phyloP scores from a whole-genome alignment of 2,113 vertebrate genomes.

The Hippopotamus amphibius region DNA sequence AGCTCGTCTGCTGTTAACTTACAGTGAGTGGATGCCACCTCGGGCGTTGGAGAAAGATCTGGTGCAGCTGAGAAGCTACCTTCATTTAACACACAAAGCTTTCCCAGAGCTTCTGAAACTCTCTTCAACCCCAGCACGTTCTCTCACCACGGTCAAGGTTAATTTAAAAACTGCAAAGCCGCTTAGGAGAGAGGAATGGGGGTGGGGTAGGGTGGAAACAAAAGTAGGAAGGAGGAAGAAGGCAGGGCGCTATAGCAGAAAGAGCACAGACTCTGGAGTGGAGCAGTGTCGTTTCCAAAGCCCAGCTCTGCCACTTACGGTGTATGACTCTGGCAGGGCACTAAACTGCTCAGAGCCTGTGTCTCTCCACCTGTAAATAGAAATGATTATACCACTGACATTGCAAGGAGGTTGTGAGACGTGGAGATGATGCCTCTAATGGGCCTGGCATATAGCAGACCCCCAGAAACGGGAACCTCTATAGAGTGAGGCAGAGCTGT shows the following conservation, averaged over 20 bases:
- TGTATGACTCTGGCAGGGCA: neutral
- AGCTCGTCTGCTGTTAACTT: neutral
- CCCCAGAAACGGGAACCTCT: neutral
- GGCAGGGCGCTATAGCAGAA: neutral
- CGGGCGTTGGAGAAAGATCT: neutral
- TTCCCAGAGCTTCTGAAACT: constrained; percentile 64
- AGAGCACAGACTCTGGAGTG: neutral
- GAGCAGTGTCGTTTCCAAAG: neutral
- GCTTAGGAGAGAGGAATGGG: neutral
- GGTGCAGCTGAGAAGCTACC: constrained; percentile 20
- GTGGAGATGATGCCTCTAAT: neutral
- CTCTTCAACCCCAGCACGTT: constrained; percentile 30
- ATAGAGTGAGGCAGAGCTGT: neutral
- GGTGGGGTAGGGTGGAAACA: neutral
- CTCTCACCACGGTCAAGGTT: constrained; percentile 42
- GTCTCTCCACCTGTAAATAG: neutral
- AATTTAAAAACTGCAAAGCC: constrained; percentile 68
- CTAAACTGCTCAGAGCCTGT: neutral
- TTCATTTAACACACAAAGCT: neutral
- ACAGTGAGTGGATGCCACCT: neutral
- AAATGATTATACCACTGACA: neutral
- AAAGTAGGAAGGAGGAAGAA: neutral
- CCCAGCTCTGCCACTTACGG: neutral
- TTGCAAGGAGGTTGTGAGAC: neutral
- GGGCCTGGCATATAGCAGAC: neutral